Base-by-base conservation (phyloP, 2,113 vertebrate species). In the Rhynchopsitta pachyrhyncha region DNA sequence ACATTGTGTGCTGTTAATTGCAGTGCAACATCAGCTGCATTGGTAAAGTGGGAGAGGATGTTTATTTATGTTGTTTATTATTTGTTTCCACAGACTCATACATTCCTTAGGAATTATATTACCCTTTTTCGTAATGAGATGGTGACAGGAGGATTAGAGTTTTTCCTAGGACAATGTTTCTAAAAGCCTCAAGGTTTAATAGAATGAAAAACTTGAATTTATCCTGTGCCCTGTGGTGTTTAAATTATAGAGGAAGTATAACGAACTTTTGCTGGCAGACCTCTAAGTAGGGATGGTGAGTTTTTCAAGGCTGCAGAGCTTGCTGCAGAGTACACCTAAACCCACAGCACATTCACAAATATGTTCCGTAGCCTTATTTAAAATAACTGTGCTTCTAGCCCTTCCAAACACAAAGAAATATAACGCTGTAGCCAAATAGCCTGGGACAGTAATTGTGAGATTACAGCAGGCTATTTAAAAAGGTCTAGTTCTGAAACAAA, bases 41-140 rank as follows among this genome's bases (percentile, higher is more conserved):
- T 73, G 62, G 33, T 78, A 53, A 81, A 93, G 73, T 50, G 44
- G 79, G 25, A 92, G 52, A 92, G 83, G 88, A 87, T 86, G 80
- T 95, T 96, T 96, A 80, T 69, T 90, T 68, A 14, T 41, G 60
- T 27, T 80, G 19, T 77, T 91, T 83, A n/a, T 78, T 84, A n/a
- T 71, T 95, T 85, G 50, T 83, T 94, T 86, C 35, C 50, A 90
- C 82, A 82, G 64, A 84, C 71, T 25, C 67, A 29, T 81, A 25
- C 37, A 23, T 92, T 93, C 27, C 52, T 86, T 60, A n/a, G 41
- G 55, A 93, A 28, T 75, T 75, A 31, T 17, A 42, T 63, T 74
- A 55, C 18, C 22, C 13, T 52, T 92, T 74, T 70, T 62, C 24
- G 20, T 55, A 64, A 19, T 28, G 50, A 78, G 66, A 71, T 82